phyloP scores from a whole-genome alignment of 2,888 invertebrate genomes.

The Serrognathus titanus region DNA sequence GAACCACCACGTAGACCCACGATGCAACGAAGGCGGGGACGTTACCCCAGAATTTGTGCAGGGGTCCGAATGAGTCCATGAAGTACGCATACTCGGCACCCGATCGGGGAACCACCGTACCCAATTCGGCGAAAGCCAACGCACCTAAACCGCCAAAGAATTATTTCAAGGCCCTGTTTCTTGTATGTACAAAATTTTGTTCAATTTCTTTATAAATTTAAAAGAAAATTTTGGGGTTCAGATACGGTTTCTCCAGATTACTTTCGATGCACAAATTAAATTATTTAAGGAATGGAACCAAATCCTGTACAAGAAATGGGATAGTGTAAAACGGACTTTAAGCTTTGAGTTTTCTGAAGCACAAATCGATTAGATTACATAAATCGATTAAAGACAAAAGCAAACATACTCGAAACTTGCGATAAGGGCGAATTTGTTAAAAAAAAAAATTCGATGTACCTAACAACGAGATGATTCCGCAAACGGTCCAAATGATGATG shows the following conservation, averaged over 20 bases:
- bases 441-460: slow-evolving; percentile 53
- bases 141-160: slow-evolving; percentile 57
- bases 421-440: neutral
- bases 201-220: neutral
- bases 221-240: neutral
- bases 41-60: slow-evolving; percentile 68
- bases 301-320: too few relatives aligned
- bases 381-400: neutral
- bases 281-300: too few relatives aligned
- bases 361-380: neutral
- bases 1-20: slow-evolving; percentile 72
- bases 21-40: slow-evolving; percentile 72
- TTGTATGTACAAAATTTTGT: neutral
- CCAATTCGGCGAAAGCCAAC: slow-evolving; percentile 75
- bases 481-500: slow-evolving; percentile 72
- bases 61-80: slow-evolving; percentile 66
- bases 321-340: neutral
- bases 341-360: neutral
- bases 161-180: neutral
- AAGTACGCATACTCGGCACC: slow-evolving; percentile 82
- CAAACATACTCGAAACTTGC: neutral
- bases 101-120: slow-evolving; percentile 72
- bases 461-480: slow-evolving; percentile 74
- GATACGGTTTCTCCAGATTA: too few relatives aligned
- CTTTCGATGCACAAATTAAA: too few relatives aligned